Base-by-base conservation (phyloP, 2,113 vertebrate species). In the Micronisus gabar region DNA sequence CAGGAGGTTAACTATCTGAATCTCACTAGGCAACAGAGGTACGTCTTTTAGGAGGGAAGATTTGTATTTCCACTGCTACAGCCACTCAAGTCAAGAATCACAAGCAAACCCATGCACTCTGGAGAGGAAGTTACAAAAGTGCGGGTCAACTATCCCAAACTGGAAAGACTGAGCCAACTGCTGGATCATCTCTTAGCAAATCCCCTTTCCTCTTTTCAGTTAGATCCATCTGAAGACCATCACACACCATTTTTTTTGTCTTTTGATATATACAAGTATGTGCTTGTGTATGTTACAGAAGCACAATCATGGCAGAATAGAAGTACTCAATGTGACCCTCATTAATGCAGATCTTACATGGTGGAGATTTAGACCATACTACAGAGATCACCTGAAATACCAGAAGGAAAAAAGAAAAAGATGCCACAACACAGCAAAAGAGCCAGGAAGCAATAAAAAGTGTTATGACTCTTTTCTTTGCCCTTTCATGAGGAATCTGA, bases 91-190 rank as follows among this genome's bases (percentile, higher is more conserved):
- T 56, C 36, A 48, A 73, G 66, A 92, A 58, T 9, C 30, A 48
- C 27, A 53, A 80, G 43, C 72, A 6, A 73, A 34, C 8, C 40
- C 36, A 43, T 7, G 10, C 19, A 11, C 17, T 34, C 58, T 29
- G 40, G 29, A 78, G 11, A 58, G 19, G 26, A 61, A 81, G 30
- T 68, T 61, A 61, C 5, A 43, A 8, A 70, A 82, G 26, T 43
- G 4, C 6, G 30, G 41, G 30, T 15, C 52, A 79, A 3, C 45
- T 41, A 47, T 8, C 26, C 30, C 0, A 0, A 66, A 66, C 45
- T 52, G 40, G n/a, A 66, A 71, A 82, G 55, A 65, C 16, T 38
- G 40, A 66, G 56, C 11, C 72, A 80, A 19, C 34, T 52, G 61
- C 50, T 52, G 40, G 26, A 91, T 36, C 40, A 56, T 8, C 11